A percentile compares a stretch with the other conserved stretches of the same genome.
phyloP scores from a whole-genome alignment of 2,888 invertebrate genomes.

The Taenaris catops region DNA sequence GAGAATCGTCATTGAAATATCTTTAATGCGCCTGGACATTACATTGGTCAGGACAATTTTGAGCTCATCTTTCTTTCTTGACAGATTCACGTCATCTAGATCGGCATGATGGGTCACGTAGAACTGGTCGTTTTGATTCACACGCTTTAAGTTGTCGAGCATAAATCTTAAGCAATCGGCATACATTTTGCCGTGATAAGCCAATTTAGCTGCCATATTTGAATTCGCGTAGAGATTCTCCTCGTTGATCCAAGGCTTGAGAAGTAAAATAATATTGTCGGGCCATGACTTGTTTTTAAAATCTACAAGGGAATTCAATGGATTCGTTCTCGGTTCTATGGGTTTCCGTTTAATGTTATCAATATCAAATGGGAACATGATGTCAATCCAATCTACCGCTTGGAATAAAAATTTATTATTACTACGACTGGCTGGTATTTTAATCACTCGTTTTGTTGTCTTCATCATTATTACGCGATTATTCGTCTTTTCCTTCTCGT shows the following conservation, averaged over 20 bases:
- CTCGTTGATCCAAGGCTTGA: slow-evolving; percentile 57
- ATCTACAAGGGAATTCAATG: slow-evolving; percentile 46
- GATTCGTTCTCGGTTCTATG: slow-evolving; percentile 48
- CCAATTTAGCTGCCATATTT: slow-evolving; percentile 64
- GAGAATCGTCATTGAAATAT: slow-evolving; percentile 55
- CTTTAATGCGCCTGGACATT: slow-evolving; percentile 63
- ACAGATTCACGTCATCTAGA: slow-evolving; percentile 25
- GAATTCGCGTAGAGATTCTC: slow-evolving; percentile 42
- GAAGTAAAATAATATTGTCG: slow-evolving; percentile 50
- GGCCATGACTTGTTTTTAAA: slow-evolving; percentile 63
- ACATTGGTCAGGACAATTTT: slow-evolving; percentile 50
- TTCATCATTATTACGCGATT: slow-evolving; percentile 84
- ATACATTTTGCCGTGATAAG: slow-evolving; percentile 52
- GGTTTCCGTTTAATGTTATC: slow-evolving; percentile 46
- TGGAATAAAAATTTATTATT: slow-evolving; percentile 62
- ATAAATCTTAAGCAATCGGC: slow-evolving; percentile 50
- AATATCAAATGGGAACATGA: slow-evolving; percentile 61
- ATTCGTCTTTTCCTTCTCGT: slow-evolving; percentile 76
- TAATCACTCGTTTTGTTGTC: slow-evolving; percentile 85
- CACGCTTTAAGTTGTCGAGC: slow-evolving; percentile 46
- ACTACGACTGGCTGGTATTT: slow-evolving; percentile 75
- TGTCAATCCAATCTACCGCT: slow-evolving; percentile 55
- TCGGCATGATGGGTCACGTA: slow-evolving; percentile 48
- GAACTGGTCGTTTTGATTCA: slow-evolving; percentile 32
- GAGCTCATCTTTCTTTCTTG: slow-evolving; percentile 41